Evolutionary conservation across 2,113 vertebrate genomes (phyloP).

Genomic region (Eidolon helvum): DNA sequence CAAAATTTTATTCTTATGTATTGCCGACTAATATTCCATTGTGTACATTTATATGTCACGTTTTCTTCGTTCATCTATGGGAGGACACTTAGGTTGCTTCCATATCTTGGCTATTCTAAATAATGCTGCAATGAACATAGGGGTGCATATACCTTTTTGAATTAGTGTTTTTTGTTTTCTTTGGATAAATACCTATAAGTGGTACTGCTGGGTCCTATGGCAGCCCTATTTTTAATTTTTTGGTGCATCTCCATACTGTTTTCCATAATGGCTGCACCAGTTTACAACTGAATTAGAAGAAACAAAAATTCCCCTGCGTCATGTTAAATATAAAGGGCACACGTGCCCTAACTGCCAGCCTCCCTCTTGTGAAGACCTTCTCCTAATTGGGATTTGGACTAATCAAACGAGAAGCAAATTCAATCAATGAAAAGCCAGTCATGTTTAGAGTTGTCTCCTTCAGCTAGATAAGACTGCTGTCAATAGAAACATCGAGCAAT

Average conservation of each 20-base stretch:
- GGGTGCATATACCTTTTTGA: not conserved
- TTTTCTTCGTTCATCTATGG: not conserved
- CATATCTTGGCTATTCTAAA: not conserved
- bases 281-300: constrained; percentile 10
- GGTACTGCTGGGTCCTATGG: not conserved
- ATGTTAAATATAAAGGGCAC: not conserved
- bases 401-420: constrained; percentile 41
- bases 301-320: not conserved
- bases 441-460: constrained; percentile 22
- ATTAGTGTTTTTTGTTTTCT: not conserved
- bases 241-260: not conserved
- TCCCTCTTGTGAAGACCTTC: not conserved
- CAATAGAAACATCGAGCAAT: not conserved
- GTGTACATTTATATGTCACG: not conserved
- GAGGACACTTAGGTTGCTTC: not conserved
- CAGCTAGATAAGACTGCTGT: not conserved
- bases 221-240: not conserved
- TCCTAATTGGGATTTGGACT: not conserved
- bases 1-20: not conserved
- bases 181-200: not conserved
- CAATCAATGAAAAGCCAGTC: not conserved
- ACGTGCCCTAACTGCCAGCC: not conserved
- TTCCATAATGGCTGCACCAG: not conserved
- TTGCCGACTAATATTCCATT: not conserved
- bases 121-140: not conserved